Percentiles rank a stretch among this genome's conserved stretches.
These are phyloP conservation scores for Sphaerophoria rueppellii DNA, from an alignment of 2,888 invertebrate genomes.

Conservation along the genomic window DNA sequence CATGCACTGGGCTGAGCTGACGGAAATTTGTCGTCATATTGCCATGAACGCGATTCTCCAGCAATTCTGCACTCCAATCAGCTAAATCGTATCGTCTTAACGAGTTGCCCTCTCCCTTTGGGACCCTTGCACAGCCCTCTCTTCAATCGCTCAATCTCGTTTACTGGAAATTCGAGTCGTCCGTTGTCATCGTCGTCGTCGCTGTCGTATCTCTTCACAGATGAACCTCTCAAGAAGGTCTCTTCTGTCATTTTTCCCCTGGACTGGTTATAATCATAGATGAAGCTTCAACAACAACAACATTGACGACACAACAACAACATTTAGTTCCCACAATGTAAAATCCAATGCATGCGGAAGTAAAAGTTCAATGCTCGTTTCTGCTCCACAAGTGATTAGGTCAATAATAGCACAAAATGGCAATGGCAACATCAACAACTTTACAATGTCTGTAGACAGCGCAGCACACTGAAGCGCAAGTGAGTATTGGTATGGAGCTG, in stretches of 20 bases:
- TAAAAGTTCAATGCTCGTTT: slow-evolving; percentile 82
- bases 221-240: slow-evolving; percentile 48
- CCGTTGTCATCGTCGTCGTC: too few species aligned
- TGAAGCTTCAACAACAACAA: slow-evolving; percentile 37
- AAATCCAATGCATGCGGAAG: slow-evolving; percentile 81
- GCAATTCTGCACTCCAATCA: slow-evolving; percentile 68
- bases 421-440: slow-evolving; percentile 76
- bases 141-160: not conserved
- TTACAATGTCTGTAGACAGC: slow-evolving; percentile 27
- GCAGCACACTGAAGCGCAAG: slow-evolving; percentile 23
- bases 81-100: slow-evolving; percentile 59
- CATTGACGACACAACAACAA: slow-evolving; percentile 43
- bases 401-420: slow-evolving; percentile 81
- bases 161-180: not conserved
- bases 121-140: not conserved
- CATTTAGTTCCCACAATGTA: slow-evolving; percentile 74
- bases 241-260: slow-evolving; percentile 39
- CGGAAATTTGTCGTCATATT: slow-evolving; percentile 71
- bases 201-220: not conserved
- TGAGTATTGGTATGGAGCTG: slow-evolving; percentile 17
- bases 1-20: slow-evolving; percentile 44
- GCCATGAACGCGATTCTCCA: slow-evolving; percentile 63
- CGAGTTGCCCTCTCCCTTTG: slow-evolving; percentile 23
- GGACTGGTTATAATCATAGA: slow-evolving; percentile 49
- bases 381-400: slow-evolving; percentile 82